Conservation (phyloP, 2,797 vertebrate species). For the Buphagus erythrorhynchus region DNA sequence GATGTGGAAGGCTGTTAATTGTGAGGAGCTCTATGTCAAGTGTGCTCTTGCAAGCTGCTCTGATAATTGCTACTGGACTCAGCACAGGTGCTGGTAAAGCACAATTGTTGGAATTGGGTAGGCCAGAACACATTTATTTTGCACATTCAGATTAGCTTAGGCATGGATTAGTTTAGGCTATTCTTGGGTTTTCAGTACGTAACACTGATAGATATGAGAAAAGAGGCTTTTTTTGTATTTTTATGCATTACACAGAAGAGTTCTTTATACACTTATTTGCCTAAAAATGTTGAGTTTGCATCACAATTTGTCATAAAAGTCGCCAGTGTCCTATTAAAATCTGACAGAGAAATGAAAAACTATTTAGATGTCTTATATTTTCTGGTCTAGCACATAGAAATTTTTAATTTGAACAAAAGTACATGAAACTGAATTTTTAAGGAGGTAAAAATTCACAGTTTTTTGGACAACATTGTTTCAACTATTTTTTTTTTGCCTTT, state of each 20-base stretch:
- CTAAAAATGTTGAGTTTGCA: background rate
- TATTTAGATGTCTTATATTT: background rate
- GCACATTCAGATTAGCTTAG: background rate
- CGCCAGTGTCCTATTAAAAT: background rate
- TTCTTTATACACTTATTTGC: background rate
- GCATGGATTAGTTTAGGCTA: background rate
- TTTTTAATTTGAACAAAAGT: background rate
- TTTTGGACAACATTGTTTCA: background rate
- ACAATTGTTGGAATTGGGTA: background rate
- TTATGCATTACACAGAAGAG: background rate
- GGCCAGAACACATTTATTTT: background rate
- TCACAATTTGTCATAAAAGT: background rate
- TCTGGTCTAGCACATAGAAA: background rate
- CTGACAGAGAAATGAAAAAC: background rate
- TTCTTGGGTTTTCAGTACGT: background rate
- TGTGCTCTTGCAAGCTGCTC: background rate
- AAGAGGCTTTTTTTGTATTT: background rate
- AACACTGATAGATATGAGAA: background rate
- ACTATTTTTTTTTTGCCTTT: background rate
- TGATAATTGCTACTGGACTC: background rate
- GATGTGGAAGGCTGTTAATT: background rate
- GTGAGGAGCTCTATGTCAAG: background rate
- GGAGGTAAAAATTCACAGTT: background rate
- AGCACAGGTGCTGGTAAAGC: background rate
- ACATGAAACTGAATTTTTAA: background rate